Conservation (phyloP, 2,113 vertebrate genomes). For the Telmatochromis sp. region DNA sequence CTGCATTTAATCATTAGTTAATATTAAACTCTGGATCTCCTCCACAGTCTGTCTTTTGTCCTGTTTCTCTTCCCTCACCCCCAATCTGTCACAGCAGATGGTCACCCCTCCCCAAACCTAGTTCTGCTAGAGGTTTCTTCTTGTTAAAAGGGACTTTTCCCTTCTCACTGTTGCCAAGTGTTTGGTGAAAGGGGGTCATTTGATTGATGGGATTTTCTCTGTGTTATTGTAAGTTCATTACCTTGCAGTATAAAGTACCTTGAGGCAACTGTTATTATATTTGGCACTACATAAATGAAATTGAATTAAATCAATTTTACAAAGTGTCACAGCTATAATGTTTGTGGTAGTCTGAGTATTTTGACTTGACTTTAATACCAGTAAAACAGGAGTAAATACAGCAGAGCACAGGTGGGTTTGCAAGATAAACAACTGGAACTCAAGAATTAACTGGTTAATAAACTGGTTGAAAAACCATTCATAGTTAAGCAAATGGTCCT, state of each 20-base stretch:
- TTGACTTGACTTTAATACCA: background rate
- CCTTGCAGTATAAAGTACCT: background rate
- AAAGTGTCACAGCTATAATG: background rate
- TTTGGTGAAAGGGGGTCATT: background rate
- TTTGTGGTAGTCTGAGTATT: background rate
- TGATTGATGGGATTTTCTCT: background rate
- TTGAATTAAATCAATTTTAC: background rate
- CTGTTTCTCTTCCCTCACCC: background rate
- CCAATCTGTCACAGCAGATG: background rate
- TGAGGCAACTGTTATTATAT: background rate
- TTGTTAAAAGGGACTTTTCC: background rate
- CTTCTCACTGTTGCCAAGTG: background rate
- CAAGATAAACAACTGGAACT: background rate
- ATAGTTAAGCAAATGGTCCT: rapidly evolving
- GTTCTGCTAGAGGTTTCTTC: background rate
- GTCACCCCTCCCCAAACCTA: background rate
- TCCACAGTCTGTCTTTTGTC: background rate
- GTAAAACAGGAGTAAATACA: background rate
- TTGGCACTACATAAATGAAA: background rate
- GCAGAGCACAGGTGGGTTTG: background rate
- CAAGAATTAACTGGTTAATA: background rate
- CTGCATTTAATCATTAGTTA: background rate
- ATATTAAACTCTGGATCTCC: background rate
- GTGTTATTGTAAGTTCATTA: background rate
- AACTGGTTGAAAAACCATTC: background rate